Evolutionary conservation across 2,113 vertebrate genomes (phyloP), one percentile per base, ranked within the genome.

Genomic region (Macquaria australasica): DNA sequence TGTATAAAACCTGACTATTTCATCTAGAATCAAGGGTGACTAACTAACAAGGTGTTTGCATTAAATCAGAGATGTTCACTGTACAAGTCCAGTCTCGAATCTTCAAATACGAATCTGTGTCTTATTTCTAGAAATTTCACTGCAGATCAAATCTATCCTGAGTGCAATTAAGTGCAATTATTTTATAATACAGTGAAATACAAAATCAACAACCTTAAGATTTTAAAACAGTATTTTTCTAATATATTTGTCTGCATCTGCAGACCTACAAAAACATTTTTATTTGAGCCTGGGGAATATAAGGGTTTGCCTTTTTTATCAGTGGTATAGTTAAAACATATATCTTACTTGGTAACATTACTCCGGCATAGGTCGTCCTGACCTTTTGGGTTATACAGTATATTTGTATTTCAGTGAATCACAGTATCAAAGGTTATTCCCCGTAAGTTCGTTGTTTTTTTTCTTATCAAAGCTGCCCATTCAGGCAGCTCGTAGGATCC

Each of bases 401-500:
- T 79, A 83, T 86, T 83, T 90, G 71, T 87, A 74, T 91, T 92
- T 89, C 81, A 90, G 50, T 84, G 81, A 79, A 77, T 90, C 72
- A 77, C 50, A 80, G 69, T 90, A 88, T 86, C 87, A 93, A 92
- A 94, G 89, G 86, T 91, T 91, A 82, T 87, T 88, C 75, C 45
- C 48, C n/a, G 25, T 88, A 87, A 89, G 53, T 90, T 90, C 67
- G 83, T 93, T 91, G 87, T 92, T 92, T 91, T 88, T 86, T 74
- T 79, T 85, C 74, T 82, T 92, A 87, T 91, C 90, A 94, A 93
- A 94, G 91, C 87, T 56, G 80, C 76, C 77, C 21, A 81, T 91
- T 73, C 75, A 82, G 70, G 68, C 90, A 77, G 62, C 89, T 86
- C 56, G 48, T 74, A 84, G 86, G 79, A 86, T 87, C 74, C 63